Evolutionary conservation across 1,140 invertebrate genomes (phyloP), one percentile per base, ranked within the genome.

Genomic region (Latrodectus geometricus): DNA sequence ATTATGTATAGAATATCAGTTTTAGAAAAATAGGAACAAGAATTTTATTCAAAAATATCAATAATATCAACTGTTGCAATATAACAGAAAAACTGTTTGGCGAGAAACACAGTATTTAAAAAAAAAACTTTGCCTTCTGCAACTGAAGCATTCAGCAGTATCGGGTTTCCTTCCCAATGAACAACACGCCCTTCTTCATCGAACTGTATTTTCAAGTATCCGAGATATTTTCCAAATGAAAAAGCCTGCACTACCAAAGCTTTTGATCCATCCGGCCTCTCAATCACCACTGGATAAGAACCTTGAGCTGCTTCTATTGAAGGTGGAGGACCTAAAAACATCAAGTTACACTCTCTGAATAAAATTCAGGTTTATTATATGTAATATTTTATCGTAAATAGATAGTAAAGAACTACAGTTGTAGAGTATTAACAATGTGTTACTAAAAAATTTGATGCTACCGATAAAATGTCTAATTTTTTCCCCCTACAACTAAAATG

Each of bases 181-280:
- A 92, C 90, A 4, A 98, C 91, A 90, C 96, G 94, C 20, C 96
- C 96, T 3, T 93, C 89, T 0, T 91, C 90, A 91, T 98, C 93
- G 90, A 98, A 86, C 48, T 92, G 91, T 0, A 96, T 87, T 56
- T 94, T 93, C 7, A 98, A 90, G 89, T 94, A 93, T 0, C 97
- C 97, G 35, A 98, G 91, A 90, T 98, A 98, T 92, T 98, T 98
- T 0, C 96, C 97, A 90, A 95, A 97, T 0, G 96, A 95, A 89
- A 95, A 98, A 5, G 96, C 96, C 91, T 98, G 97, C 0, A 98
- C 96, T 3, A 97, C 96, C 0, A 96, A 95, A 2, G 95, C 95
- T 83, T 93, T 92, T 89, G 94, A 94, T 0, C 95, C 95, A 75
- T 92, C 94, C 0, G 90, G 50, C 90, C 97, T 95, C 1, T 91